phyloP scores from a whole-genome alignment of 2,797 vertebrate species.

The Ispidina picta region DNA sequence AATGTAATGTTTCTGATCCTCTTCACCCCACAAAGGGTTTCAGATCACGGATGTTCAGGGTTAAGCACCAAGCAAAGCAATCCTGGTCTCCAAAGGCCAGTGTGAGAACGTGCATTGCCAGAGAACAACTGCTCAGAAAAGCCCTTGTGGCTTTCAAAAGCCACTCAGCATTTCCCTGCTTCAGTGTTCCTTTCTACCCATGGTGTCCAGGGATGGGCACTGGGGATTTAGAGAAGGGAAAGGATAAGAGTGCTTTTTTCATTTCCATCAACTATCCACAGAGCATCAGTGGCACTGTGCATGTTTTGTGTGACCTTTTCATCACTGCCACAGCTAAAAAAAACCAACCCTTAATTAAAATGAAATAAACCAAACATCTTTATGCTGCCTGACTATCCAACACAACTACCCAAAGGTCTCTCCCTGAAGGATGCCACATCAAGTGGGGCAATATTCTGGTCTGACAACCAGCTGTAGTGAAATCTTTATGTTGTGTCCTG shows the following conservation, averaged over 20 bases:
- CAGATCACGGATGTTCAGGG: background rate
- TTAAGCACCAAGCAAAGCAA: background rate
- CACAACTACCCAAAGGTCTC: background rate
- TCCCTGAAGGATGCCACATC: accelerated
- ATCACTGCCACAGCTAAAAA: background rate
- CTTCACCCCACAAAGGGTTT: background rate
- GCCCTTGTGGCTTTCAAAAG: background rate
- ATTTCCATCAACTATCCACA: background rate
- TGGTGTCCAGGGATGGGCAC: background rate
- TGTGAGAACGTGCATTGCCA: background rate
- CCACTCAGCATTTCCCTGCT: background rate
- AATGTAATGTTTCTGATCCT: background rate
- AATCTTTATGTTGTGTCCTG: background rate
- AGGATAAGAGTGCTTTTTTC: background rate
- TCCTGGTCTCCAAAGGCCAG: background rate
- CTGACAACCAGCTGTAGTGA: background rate
- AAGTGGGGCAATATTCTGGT: background rate
- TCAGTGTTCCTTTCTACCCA: background rate
- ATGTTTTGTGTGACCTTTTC: background rate
- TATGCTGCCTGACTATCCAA: background rate
- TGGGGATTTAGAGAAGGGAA: background rate
- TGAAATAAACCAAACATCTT: background rate
- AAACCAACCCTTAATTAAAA: background rate
- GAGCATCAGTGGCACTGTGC: background rate
- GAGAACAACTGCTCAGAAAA: background rate